Evolutionary conservation across 2,113 vertebrate species (phyloP).

Genomic region (Ciconia stormi): DNA sequence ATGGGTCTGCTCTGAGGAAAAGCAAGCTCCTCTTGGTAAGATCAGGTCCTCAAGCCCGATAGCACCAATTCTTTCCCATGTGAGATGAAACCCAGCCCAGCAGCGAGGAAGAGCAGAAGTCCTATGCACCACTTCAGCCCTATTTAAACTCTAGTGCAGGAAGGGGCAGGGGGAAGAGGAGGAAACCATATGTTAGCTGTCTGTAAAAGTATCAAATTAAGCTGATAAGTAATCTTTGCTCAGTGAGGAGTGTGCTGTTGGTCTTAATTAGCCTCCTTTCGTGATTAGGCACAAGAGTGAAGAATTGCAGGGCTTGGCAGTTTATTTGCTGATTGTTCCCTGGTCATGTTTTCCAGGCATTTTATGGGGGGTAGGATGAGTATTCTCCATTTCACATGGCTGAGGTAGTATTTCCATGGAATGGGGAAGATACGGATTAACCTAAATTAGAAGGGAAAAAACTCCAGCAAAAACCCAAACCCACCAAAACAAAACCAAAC

Average conservation of each 20-base stretch:
- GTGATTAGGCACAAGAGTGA: neutral
- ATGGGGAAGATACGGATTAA: neutral
- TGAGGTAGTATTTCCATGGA: neutral
- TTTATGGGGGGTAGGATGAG: neutral
- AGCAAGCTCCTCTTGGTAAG: neutral
- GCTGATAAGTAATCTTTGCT: conserved; percentile 10
- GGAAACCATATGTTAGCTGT: conserved; percentile 8
- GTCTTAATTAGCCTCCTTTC: conserved; percentile 5
- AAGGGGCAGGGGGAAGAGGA: neutral
- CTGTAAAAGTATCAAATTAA: conserved; percentile 6
- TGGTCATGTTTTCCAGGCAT: neutral
- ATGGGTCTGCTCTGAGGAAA: neutral
- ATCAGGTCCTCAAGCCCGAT: neutral
- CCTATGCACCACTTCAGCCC: neutral
- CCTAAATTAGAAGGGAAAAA: neutral
- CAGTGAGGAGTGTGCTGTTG: neutral
- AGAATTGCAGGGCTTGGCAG: neutral
- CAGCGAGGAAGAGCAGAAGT: neutral
- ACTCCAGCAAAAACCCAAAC: neutral
- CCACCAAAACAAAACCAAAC: neutral
- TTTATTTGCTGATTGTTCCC: neutral
- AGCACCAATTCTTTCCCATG: neutral
- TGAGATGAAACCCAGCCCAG: neutral
- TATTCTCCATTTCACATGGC: neutral
- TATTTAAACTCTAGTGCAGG: rapidly evolving